Evolutionary conservation across 1,140 invertebrate genomes (phyloP).

Genomic region (Paraescarpia echinospica): DNA sequence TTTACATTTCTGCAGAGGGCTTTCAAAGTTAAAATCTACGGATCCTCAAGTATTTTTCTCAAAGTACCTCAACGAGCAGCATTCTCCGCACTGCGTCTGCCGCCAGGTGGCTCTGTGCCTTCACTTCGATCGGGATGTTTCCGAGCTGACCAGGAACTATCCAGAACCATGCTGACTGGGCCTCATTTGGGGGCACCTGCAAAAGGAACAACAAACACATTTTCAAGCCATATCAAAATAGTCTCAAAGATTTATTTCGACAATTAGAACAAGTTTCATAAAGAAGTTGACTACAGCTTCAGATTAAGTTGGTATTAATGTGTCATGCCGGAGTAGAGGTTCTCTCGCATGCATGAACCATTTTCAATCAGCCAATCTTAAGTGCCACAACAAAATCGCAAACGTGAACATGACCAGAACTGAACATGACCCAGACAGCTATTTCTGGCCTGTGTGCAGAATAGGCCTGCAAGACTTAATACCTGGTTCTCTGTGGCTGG

Average conservation of each 20-base stretch:
- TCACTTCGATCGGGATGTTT: constrained; percentile 74
- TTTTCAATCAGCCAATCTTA: no score
- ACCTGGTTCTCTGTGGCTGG: no score
- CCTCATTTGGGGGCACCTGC: constrained; percentile 68
- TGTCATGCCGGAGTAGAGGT: neutral
- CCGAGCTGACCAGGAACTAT: constrained; percentile 76
- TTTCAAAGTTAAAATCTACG: neutral
- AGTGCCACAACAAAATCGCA: no score
- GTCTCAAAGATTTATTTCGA: neutral
- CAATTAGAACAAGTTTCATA: neutral
- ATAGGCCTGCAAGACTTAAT: no score
- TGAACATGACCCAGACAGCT: no score
- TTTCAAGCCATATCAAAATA: neutral
- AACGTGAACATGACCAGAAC: no score
- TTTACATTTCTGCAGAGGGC: neutral
- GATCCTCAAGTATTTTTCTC: constrained; percentile 37
- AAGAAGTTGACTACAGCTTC: neutral
- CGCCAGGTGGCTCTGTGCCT: constrained; percentile 68
- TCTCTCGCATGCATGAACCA: neutral
- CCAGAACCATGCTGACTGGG: constrained; percentile 75
- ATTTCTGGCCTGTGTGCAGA: no score
- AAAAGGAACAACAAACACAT: neutral
- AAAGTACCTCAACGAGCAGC: constrained; percentile 68
- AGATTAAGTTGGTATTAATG: neutral
- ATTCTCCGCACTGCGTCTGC: constrained; percentile 74